These are phyloP conservation scores for Struthio camelus DNA, from an alignment of 2,113 vertebrate species.

Conservation along the genomic window DNA sequence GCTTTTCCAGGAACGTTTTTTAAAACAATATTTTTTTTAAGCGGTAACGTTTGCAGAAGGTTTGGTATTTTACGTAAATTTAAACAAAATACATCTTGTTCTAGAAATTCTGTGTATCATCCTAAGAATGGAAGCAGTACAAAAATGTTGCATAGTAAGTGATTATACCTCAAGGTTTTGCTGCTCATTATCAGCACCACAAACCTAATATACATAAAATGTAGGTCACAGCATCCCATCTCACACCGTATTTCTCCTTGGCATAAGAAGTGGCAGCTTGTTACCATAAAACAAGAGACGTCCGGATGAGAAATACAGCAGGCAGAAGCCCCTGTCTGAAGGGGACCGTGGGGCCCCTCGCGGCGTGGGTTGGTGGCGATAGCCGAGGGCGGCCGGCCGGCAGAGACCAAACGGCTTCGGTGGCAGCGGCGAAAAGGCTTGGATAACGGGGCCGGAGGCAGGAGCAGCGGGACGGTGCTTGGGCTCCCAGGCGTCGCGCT, in stretches of 20 bases:
- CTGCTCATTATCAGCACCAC: conserved; percentile 44
- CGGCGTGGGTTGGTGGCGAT: background rate
- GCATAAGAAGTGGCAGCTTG: background rate
- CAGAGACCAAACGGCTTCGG: background rate
- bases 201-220: conserved; percentile 72
- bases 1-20: too few species aligned
- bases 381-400: background rate
- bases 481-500: background rate
- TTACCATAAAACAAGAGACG: background rate
- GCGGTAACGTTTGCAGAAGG: background rate
- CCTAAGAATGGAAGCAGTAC: conserved; percentile 4
- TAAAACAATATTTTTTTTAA: background rate
- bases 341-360: background rate
- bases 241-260: conserved; percentile 43
- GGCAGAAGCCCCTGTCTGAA: background rate
- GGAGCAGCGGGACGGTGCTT: background rate
- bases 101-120: background rate
- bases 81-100: conserved; percentile 13
- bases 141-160: conserved; percentile 16
- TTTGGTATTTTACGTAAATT: conserved; percentile 1
- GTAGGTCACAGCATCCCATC: conserved; percentile 69
- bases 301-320: background rate
- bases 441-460: background rate
- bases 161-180: conserved; percentile 33
- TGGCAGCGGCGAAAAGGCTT: background rate